Evolutionary conservation across 2,888 invertebrate genomes (phyloP).

Genomic region (Pyrrhia umbra): DNA sequence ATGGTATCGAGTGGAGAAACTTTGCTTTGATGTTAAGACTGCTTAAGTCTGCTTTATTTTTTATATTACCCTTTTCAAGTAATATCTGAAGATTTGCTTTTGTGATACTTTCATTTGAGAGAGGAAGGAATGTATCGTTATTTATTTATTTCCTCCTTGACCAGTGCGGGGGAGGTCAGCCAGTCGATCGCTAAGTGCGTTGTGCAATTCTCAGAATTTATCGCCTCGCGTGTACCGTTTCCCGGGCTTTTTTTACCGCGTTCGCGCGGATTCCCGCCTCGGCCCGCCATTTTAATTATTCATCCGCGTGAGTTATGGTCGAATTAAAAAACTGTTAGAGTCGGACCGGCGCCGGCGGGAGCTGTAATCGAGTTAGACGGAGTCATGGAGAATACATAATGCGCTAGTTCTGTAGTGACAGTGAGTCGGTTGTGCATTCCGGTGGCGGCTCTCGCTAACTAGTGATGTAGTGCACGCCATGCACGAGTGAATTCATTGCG

Average conservation of each 20-base stretch:
- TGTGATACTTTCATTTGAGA: conserved; percentile 6
- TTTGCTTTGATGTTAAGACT: too few species aligned
- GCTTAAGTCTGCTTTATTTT: too few species aligned
- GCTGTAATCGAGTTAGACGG: conserved; percentile 87
- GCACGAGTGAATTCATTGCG: conserved; percentile 68
- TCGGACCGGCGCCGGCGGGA: conserved; percentile 87
- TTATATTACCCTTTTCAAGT: too few species aligned
- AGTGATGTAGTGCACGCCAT: conserved; percentile 54
- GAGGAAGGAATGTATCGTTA: conserved; percentile 41
- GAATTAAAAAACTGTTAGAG: conserved; percentile 91
- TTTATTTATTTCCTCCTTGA: conserved; percentile 68
- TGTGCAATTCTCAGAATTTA: conserved; percentile 87
- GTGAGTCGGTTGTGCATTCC: conserved; percentile 34
- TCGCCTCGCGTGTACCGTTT: conserved; percentile 76
- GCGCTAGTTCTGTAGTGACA: conserved; percentile 61
- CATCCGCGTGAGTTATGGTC: conserved; percentile 90
- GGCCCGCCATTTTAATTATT: conserved; percentile 89
- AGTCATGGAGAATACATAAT: conserved; percentile 88
- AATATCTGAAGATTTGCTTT: too few species aligned
- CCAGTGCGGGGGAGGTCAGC: conserved; percentile 66
- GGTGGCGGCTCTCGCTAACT: conserved; percentile 38
- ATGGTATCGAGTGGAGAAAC: too few species aligned
- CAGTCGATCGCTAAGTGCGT: conserved; percentile 85
- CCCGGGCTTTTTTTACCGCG: conserved; percentile 82
- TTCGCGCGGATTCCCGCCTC: conserved; percentile 83